Conservation (phyloP, 2,113 vertebrate genomes). For the Laticauda colubrina region DNA sequence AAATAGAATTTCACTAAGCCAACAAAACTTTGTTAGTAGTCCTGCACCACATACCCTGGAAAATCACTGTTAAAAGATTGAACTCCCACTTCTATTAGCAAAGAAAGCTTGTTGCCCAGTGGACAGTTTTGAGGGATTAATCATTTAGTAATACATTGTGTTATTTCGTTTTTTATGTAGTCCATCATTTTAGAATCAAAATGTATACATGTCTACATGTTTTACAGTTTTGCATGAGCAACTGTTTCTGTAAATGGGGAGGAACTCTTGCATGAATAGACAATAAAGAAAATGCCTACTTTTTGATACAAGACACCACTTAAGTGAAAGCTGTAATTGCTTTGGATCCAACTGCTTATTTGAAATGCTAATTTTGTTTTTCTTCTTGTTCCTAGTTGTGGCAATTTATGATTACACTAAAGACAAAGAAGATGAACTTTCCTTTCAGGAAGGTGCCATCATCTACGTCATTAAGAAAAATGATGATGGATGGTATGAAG, state of each 20-base stretch:
- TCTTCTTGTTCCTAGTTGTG: constrained; percentile 81
- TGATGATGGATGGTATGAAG: constrained; percentile 97
- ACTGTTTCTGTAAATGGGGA: neutral
- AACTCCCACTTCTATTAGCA: neutral
- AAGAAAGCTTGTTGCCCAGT: neutral
- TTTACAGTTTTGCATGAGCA: neutral
- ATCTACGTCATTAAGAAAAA: constrained; percentile 99
- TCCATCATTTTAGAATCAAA: neutral
- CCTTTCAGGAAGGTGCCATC: constrained; percentile 98
- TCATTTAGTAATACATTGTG: neutral
- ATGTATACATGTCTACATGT: neutral
- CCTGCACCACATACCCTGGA: neutral
- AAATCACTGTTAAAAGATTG: neutral
- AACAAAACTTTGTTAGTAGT: neutral
- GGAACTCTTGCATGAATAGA: neutral
- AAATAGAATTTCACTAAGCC: neutral
- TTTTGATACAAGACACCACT: neutral
- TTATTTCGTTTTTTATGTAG: neutral
- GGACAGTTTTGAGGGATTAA: neutral
- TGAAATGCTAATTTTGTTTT: constrained; percentile 27
- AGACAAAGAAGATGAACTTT: constrained; percentile 97
- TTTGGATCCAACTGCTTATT: neutral
- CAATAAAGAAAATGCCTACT: neutral
- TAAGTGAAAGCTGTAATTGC: neutral
- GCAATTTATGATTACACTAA: constrained; percentile 97